Evolutionary conservation across 1,140 invertebrate species (phyloP).

Genomic region (Bombus affinis): DNA sequence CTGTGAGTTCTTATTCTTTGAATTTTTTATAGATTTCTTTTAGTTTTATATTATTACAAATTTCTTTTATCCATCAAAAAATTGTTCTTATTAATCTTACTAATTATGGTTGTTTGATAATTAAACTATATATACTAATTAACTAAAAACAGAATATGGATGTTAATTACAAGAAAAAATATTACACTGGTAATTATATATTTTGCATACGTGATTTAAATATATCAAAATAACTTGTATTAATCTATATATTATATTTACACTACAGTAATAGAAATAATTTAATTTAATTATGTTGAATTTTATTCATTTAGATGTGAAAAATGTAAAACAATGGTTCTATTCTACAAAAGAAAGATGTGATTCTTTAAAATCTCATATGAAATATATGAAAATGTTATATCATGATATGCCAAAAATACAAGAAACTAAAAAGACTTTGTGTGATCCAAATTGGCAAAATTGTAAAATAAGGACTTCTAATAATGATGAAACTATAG

Average conservation of each 20-base stretch:
- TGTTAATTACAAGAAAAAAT: conserved; percentile 16
- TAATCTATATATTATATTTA: not conserved
- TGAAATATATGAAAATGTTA: conserved; percentile 78
- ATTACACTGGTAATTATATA: conserved; percentile 16
- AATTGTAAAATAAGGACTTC: not conserved
- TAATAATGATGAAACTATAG: conserved; percentile 1
- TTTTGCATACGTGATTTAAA: not conserved
- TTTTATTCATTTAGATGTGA: conserved; percentile 56
- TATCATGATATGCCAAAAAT: conserved; percentile 59
- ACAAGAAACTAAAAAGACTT: conserved; percentile 8
- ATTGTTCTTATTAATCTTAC: not conserved
- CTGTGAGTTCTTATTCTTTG: conserved; percentile 46
- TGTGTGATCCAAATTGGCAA: not conserved
- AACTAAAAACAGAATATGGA: conserved; percentile 16
- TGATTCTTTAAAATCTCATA: conserved; percentile 75
- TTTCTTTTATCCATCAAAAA: conserved; percentile 29
- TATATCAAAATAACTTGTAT: not conserved
- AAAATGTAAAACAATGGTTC: conserved; percentile 75
- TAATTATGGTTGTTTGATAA: conserved; percentile 5
- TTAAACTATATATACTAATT: not conserved
- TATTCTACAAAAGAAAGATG: conserved; percentile 77
- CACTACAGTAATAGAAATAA: not conserved
- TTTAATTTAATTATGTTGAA: not conserved
- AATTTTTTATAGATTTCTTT: conserved; percentile 57
- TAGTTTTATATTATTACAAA: conserved; percentile 36